Evolutionary conservation across 2,888 invertebrate species (phyloP), one percentile per base, ranked within the genome.

Genomic region (Eupithecia dodoneata): DNA sequence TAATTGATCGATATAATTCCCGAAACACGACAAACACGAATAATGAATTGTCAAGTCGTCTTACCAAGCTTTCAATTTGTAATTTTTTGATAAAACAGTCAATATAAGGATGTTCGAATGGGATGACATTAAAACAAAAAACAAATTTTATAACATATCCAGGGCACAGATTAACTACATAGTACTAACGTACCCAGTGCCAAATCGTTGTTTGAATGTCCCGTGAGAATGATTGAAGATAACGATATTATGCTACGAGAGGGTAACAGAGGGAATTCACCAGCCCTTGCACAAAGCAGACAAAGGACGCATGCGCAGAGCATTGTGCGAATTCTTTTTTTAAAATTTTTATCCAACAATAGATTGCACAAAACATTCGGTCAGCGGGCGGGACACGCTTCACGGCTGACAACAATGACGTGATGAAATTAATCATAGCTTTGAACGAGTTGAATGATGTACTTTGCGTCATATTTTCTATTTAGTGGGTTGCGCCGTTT

Each of bases 391-490:
- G 87, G 89, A 91, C 91, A 92, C 92, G 93, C 88, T 90, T 84
- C 80, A 84, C 87, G 88, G 83, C 82, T 87, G 81, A 82, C 85
- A 87, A 94, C 92, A 93, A 94, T 90, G 85, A 83, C 82, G 79
- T 89, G 90, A 89, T 86, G 91, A 92, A 94, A 93, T 93, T 91
- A 92, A 92, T 92, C 90, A 91, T 84, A 87, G 84, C 84, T 83
- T 84, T 82, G 82, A 84, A 82, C 81, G 81, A 81, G 81, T 81
- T 79, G 78, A 75, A 82, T 85, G 85, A 87, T 86, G 82, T 82
- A 85, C 83, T 84, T 88, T 87, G 83, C 85, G 84, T 87, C 84
- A 87, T 85, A 81, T 83, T 83, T 83, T 83, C 82, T 78, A 85
- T 84, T 84, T 79, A 79, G 74, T 82, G 83, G 81, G 73, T 80